A percentile compares a stretch with the other conserved stretches of the same genome.
These are phyloP conservation scores for Apostichopus leukothele DNA, from an alignment of 53 echinoderm and acorn worm species.

Conservation along the genomic window DNA sequence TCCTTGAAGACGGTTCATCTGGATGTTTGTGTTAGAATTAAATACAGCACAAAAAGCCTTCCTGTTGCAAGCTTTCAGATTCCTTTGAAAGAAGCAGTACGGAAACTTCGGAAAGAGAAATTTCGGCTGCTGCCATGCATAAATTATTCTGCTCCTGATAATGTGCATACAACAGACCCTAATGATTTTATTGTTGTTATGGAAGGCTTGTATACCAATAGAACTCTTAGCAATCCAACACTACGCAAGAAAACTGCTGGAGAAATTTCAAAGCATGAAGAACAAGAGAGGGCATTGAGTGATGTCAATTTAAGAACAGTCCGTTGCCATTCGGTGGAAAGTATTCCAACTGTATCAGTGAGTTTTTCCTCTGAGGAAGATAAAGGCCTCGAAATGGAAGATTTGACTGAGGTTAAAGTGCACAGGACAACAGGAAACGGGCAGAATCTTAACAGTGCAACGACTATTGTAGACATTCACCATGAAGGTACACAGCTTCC, in stretches of 20 bases:
- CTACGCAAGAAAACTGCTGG: constrained; percentile 59
- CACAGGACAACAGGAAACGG: constrained; percentile 40
- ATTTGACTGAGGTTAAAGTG: constrained; percentile 50
- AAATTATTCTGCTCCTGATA: constrained; percentile 85
- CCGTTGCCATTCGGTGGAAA: constrained; percentile 77
- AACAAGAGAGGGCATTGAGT: constrained; percentile 67
- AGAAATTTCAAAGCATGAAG: constrained; percentile 47
- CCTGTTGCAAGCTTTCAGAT: constrained; percentile 84
- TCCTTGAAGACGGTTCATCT: constrained; percentile 72
- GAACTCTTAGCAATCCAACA: constrained; percentile 79
- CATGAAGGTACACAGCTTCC: constrained; percentile 51
- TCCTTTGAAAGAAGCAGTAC: constrained; percentile 79
- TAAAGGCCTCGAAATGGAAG: constrained; percentile 52
- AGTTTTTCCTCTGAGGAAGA: constrained; percentile 40
- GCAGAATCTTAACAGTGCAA: background rate
- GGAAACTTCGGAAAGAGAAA: constrained; percentile 77
- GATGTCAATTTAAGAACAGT: constrained; percentile 83
- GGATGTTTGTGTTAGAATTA: constrained; percentile 79
- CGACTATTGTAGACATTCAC: constrained; percentile 46
- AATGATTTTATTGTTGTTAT: constrained; percentile 82
- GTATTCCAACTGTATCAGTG: constrained; percentile 64
- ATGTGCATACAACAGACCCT: constrained; percentile 83
- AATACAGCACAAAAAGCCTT: constrained; percentile 84
- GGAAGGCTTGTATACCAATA: constrained; percentile 91
- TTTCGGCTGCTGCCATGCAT: constrained; percentile 76